Evolutionary conservation across 2,113 vertebrate genomes (phyloP), one percentile per base, ranked within the genome.

Genomic region (Panthera leo): DNA sequence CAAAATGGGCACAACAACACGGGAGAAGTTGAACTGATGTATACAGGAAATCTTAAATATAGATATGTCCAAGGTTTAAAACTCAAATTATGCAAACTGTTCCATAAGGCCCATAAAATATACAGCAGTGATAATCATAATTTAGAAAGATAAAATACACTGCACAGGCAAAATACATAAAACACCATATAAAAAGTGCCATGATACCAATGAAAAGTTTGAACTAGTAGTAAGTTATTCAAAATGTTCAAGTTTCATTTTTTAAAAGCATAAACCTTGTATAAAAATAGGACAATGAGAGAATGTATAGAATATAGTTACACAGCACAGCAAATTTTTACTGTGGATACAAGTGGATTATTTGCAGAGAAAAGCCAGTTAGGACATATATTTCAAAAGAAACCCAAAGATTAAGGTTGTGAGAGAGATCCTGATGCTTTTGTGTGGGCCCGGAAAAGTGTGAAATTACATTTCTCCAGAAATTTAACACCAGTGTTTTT

Each of bases 1-100:
- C 71, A 97, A 93, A 94, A 75, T 48, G 34, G 68, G 6, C 90
- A 96, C 48, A 96, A 58, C 96, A 86, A 93, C 89, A 87, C 16
- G 65, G 27, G n/a, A 58, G 39, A 80, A 16, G 9, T 36, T 3
- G 7, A 71, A 58, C 39, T 36, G 18, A 88, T 85, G 87, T 6
- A 1, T 12, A 53, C 2, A 91, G 21, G 19, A 86, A 92, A 78
- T 85, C 39, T 91, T 31, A 95, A 89, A 94, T 39, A 68, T 1
- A 93, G 19, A 86, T 3, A 92, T 58, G 18, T 55, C 67, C 16
- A 15, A 70, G 42, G 14, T 83, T 94, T 86, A 89, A 95, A 80
- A 67, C 5, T 91, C 79, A 79, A 96, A 92, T 95, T 79, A 97
- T 67, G 34, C 10, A 73, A 95, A 82, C 27, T 95, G 29, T 91